Evolutionary conservation across 2,797 vertebrate species (phyloP), one percentile per base, ranked within the genome.

Genomic region (Macropodus opercularis): DNA sequence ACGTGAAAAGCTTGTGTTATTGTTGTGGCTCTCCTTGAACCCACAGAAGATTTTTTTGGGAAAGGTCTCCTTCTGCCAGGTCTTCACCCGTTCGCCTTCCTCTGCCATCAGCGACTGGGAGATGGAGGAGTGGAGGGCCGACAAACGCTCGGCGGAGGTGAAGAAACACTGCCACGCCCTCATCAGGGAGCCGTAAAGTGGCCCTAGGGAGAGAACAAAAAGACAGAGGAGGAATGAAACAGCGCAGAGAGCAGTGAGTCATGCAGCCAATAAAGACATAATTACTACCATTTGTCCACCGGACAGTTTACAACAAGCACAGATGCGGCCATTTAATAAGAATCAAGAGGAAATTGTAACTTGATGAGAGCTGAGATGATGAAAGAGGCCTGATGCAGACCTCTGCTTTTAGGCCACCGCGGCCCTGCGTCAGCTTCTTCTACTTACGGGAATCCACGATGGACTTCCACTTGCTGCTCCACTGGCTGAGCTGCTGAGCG

Each of bases 381-480:
- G 21, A 53, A 44, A 77, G 53, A 48, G 24, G n/a, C 22, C 54
- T 46, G 24, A 44, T 55, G 7, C n/a, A 5, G 42, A 18, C 56
- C 3, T 46, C 18, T 21, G 53, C 34, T 62, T 53, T 8, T 14
- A 36, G 32, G 32, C 50, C 36, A 29, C 22, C 10, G 21, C 15
- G 22, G 14, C 29, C 24, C 43, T 19, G 6, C 26, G 17, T 29
- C 44, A 40, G 26, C 35, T 42, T 53, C 23, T 26, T 8, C 22
- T 59, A 88, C 94, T 91, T 56, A 94, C 94, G 81, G 6, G 87
- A 86, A 60, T 94, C 93, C 17, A 92, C 87, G 6, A 93, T 85
- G 3, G 90, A 69, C 68, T 87, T 92, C 92, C 92, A 94, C 69
- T 91, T 92, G 82, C 65, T 87, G 83, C 90, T 92, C 93, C 92